Conservation (phyloP, 37 sponge, comb jelly and placozoan genomes). For the Eunapius fragilis region DNA sequence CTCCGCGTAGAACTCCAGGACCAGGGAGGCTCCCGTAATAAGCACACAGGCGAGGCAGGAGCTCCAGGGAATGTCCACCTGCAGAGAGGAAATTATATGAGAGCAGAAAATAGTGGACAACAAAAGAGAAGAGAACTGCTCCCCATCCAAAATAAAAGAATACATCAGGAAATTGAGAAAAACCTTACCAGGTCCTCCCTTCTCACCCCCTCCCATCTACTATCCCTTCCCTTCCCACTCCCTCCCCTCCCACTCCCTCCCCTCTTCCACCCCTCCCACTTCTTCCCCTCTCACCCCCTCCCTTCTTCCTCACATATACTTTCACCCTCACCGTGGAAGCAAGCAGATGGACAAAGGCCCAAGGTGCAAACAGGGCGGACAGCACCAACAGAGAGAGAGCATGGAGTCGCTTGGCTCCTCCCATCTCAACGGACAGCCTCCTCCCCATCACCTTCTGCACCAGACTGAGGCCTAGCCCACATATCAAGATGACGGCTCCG, state of each 20-base stretch:
- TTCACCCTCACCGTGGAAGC: neutral
- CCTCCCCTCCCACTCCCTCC: neutral
- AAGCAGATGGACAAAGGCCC: conserved; percentile 67
- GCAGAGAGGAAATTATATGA: neutral
- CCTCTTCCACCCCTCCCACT: neutral
- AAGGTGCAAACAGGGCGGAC: conserved; percentile 57
- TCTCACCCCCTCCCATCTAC: neutral
- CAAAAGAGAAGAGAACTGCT: too few species aligned
- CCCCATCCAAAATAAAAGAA: too few species aligned
- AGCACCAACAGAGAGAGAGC: conserved; percentile 63
- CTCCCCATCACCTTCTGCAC: conserved; percentile 60
- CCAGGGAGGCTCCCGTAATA: conserved; percentile 10
- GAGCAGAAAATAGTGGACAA: neutral
- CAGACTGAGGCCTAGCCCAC: conserved; percentile 60
- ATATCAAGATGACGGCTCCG: conserved; percentile 75
- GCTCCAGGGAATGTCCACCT: conserved; percentile 23
- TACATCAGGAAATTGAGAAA: too few species aligned
- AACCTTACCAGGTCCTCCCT: too few species aligned
- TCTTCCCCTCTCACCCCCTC: neutral
- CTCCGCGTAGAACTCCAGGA: conserved; percentile 52
- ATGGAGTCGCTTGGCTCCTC: conserved; percentile 84
- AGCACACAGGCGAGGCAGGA: conserved; percentile 34
- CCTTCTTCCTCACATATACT: neutral
- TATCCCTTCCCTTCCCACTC: neutral
- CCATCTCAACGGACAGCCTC: conserved; percentile 83